phyloP scores from a whole-genome alignment of 2,888 invertebrate species.

The Plusia festucae region DNA sequence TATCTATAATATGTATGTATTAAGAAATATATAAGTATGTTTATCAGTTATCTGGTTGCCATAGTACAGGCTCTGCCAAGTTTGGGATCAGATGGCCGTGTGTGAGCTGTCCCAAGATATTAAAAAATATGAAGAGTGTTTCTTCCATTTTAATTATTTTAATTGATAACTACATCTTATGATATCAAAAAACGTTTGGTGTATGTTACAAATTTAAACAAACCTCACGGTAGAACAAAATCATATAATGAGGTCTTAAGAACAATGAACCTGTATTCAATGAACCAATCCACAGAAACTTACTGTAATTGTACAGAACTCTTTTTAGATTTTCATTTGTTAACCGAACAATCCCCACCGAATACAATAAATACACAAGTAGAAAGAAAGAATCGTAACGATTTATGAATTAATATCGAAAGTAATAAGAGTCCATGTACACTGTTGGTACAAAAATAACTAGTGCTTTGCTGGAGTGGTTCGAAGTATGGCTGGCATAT shows the following conservation, averaged over 20 bases:
- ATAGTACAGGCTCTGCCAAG: too few species aligned
- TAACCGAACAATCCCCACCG: constrained; percentile 38
- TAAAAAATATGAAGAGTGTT: too few species aligned
- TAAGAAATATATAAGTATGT: too few species aligned
- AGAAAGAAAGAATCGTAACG: constrained; percentile 57
- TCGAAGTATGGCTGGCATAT: background rate
- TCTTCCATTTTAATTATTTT: too few species aligned
- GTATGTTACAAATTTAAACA: too few species aligned
- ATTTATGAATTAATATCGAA: constrained; percentile 57
- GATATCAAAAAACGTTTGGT: too few species aligned
- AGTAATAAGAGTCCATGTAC: constrained; percentile 63
- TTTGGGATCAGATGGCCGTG: too few species aligned
- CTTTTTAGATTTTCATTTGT: constrained; percentile 40
- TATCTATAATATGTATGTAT: too few species aligned
- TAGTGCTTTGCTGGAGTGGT: background rate
- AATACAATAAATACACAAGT: constrained; percentile 59
- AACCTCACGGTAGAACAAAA: background rate
- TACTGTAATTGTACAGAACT: constrained; percentile 17
- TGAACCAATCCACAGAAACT: background rate
- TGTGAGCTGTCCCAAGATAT: too few species aligned
- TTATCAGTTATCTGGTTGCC: too few species aligned
- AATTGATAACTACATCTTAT: too few species aligned
- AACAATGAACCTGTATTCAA: background rate
- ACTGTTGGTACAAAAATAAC: constrained; percentile 59
- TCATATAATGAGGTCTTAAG: background rate